Evolutionary conservation across 2,888 invertebrate genomes (phyloP), one percentile per base, ranked within the genome.

Genomic region (Pocota personata): DNA sequence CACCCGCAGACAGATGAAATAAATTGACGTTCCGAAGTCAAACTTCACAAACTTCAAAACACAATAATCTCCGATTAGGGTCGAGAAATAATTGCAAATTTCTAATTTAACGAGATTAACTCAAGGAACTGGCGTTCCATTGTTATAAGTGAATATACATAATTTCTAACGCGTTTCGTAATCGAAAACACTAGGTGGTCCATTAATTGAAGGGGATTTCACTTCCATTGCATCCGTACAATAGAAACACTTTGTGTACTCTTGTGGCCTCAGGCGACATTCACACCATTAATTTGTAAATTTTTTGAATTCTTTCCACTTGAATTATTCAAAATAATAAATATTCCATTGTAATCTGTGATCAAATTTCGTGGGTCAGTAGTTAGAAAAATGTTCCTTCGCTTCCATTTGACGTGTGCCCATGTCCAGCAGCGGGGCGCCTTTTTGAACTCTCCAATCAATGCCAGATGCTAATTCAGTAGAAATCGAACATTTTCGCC

Each of bases 211-310:
- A 79, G 73, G 73, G 71, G 64, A 79, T 69, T 75, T 46, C 64
- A 30, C 57, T 52, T 58, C 16, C 16, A 48, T 35, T 75, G 80
- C 69, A 40, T 50, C 37, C 19, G 50, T 0, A 80, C 71, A 80
- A 84, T 60, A 58, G 16, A 75, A 79, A 40, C 67, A 66, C 60
- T 77, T 86, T 86, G 86, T 86, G 43, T 86, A 86, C 62, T 50
- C 40, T 86, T 86, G 86, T 67, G 86, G 86, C 86, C 82, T 67
- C 37, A 40, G 86, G 86, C 86, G 86, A 86, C 21, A 86, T 86
- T 86, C 72, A 86, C 86, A 86, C 86, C 86, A 82, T 67, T 40
- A 60, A 58, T 21, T 46, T 62, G 14, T 30, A 32, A 46, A 21
- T 19, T 52, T 27, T 19, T 75, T 5, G 14, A 16, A 69, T 43